These are phyloP conservation scores for Polyodon spathula DNA, from an alignment of 2,113 vertebrate species.

Conservation along the genomic window DNA sequence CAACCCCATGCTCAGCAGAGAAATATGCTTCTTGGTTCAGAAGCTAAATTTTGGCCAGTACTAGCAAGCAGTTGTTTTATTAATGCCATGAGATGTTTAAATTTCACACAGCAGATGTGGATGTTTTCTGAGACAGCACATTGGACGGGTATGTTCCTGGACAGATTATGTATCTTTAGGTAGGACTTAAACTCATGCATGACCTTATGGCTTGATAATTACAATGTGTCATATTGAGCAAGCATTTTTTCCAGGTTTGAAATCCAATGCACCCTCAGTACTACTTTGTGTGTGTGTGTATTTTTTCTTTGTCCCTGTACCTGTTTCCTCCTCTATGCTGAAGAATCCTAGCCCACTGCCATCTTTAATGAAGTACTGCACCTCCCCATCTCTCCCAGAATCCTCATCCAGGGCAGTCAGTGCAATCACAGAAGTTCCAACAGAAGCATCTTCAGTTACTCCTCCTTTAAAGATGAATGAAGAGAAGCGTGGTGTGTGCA, in stretches of 20 bases:
- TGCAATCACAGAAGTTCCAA: constrained; percentile 64
- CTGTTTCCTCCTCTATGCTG: constrained; percentile 78
- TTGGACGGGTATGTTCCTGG: no score
- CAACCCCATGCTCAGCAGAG: no score
- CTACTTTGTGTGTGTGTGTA: not conserved
- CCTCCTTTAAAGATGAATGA: constrained; percentile 72
- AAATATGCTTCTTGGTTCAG: no score
- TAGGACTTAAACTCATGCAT: no score
- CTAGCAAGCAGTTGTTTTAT: no score
- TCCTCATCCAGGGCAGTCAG: constrained; percentile 75
- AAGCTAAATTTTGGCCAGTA: no score
- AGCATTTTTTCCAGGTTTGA: not conserved
- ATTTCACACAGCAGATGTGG: no score
- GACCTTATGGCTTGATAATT: no score
- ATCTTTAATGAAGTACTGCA: constrained; percentile 77
- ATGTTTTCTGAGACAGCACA: no score
- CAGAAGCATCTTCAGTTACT: constrained; percentile 71
- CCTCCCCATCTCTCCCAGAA: constrained; percentile 71
- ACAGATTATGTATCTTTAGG: no score
- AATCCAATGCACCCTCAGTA: not conserved
- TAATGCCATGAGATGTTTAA: no score
- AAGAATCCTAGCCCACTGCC: constrained; percentile 80
- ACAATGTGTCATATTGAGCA: constrained; percentile 14
- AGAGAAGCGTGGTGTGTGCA: constrained; percentile 70
- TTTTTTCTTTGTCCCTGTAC: no score